Evolutionary conservation across 2,888 invertebrate genomes (phyloP).

Genomic region (Pollenia amentaria): DNA sequence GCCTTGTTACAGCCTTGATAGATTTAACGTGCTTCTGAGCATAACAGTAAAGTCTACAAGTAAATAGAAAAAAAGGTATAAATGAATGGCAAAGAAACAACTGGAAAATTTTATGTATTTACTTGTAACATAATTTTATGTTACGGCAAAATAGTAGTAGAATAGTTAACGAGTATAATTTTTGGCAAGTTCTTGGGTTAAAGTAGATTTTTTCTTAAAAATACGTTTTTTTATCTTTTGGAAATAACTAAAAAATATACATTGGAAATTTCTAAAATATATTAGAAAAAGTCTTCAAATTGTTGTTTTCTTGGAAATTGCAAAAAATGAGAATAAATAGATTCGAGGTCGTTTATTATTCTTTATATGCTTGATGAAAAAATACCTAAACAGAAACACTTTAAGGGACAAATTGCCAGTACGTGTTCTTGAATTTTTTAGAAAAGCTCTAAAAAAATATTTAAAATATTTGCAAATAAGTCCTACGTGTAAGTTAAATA

Average conservation of each 20-base stretch:
- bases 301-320: not conserved
- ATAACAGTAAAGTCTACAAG: conserved; percentile 94
- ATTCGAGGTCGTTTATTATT: not conserved
- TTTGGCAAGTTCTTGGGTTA: conserved; percentile 48
- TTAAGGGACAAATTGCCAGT: conserved; percentile 33
- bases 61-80: conserved; percentile 29
- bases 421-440: conserved; percentile 11
- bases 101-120: not conserved
- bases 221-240: not conserved
- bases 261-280: not conserved
- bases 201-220: not conserved
- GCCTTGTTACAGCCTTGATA: conserved; percentile 95
- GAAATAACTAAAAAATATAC: not conserved
- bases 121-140: conserved; percentile 1
- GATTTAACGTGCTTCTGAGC: conserved; percentile 98
- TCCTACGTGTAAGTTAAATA: no score
- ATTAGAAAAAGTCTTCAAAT: not conserved
- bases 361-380: not conserved
- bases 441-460: no score
- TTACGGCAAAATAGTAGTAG: not conserved
- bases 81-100: conserved; percentile 4
- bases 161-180: conserved; percentile 49
- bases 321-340: not conserved
- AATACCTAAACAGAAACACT: not conserved
- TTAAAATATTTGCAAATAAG: no score